Base-by-base conservation (phyloP, 1,140 invertebrate genomes). In the Helicoverpa armigera region DNA sequence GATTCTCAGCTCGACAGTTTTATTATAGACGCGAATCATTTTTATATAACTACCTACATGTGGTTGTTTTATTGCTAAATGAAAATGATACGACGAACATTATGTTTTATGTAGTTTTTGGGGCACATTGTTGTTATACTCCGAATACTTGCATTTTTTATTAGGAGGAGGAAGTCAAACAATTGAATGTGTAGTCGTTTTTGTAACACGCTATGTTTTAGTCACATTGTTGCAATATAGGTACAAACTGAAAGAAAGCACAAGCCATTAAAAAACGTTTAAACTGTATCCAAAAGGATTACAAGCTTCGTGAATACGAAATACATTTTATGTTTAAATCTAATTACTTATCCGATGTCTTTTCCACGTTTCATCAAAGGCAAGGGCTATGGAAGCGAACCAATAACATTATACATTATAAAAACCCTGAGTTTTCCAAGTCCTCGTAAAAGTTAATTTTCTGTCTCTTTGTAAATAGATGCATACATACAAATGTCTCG, bases 391-490 rank as follows among this genome's bases (percentile, higher is more conserved):
- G 54, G n/a, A 79, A 29, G 48, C 50, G 12, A 65, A 35, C 75
- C 75, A 79, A 79, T 69, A 69, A 79, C 76, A 70, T 79, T 69
- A 23, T 53, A 56, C 51, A 56, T 78, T 29, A 69, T 67, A 61
- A 77, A 82, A 86, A 82, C 78, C 75, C 76, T 35, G 61, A 77
- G 48, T 80, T 74, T 56, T 61, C 82, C 67, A 69, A 82, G 75
- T 79, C 76, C 72, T 85, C 88, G 85, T 89, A 89, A 88, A 92
- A 87, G 87, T 91, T 91, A 90, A 90, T 92, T 91, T 90, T 89
- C 69, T 86, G 84, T 80, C 84, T 82, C 79, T 86, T 88, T 89
- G 79, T 88, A 90, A 91, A 90, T 87, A 88, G 79, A 84, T 77
- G 53, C 76, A 82, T 77, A 85, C 87, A 88, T 87, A 90, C 87